phyloP scores from a whole-genome alignment of 2,888 invertebrate genomes.

The Elmis aenea region DNA sequence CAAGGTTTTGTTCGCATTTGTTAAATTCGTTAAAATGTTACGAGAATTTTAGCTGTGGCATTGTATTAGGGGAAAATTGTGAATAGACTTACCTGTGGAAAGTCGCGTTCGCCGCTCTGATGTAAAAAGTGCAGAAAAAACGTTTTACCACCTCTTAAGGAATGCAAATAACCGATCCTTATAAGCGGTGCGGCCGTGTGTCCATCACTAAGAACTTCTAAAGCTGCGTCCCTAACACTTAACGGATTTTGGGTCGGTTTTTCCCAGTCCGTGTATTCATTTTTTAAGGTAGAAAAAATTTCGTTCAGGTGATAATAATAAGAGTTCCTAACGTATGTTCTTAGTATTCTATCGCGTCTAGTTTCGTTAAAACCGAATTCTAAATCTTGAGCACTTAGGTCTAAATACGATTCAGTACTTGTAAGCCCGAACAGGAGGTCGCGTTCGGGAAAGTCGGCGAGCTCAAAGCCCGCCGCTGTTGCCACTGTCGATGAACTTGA shows the following conservation, averaged over 20 bases:
- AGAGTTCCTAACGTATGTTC: slow-evolving; percentile 91
- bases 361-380: slow-evolving; percentile 91
- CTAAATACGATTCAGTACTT: slow-evolving; percentile 75
- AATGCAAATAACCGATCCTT: slow-evolving; percentile 74
- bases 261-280: slow-evolving; percentile 97
- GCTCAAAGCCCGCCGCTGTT: slow-evolving; percentile 70
- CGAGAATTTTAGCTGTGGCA: no score
- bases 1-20: no score
- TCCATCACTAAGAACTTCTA: slow-evolving; percentile 87
- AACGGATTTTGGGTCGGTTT: slow-evolving; percentile 79
- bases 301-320: slow-evolving; percentile 94
- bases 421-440: slow-evolving; percentile 83
- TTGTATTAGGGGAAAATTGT: no score
- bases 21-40: no score
- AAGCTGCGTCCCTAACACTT: slow-evolving; percentile 77
- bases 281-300: slow-evolving; percentile 85
- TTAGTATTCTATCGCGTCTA: slow-evolving; percentile 75
- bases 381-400: slow-evolving; percentile 76
- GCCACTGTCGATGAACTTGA: slow-evolving; percentile 59
- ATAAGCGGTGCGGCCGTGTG: slow-evolving; percentile 84
- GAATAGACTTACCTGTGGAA: slow-evolving; percentile 58
- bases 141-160: slow-evolving; percentile 71
- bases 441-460: slow-evolving; percentile 75
- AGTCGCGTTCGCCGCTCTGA: slow-evolving; percentile 76
- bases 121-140: slow-evolving; percentile 87